Conservation (phyloP, 2,797 vertebrate species). For the Remorina albescens region DNA sequence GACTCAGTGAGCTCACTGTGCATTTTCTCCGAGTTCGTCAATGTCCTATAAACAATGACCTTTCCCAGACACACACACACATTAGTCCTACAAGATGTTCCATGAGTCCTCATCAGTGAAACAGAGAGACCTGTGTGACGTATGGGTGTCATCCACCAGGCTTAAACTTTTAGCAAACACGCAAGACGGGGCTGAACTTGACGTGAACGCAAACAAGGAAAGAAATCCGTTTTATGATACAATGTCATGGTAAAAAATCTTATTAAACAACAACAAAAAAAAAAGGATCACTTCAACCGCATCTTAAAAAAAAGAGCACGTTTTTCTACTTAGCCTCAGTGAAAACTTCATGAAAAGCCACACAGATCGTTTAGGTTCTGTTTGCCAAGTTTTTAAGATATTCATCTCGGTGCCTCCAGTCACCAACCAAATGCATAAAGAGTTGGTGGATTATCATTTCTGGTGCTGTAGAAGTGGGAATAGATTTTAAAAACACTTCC, state of each 20-base stretch:
- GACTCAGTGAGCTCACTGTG: slow-evolving; percentile 2
- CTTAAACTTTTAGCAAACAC: not conserved
- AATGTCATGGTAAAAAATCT: not conserved
- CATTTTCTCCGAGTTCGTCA: not conserved
- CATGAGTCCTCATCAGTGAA: not conserved
- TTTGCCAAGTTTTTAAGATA: slow-evolving; percentile 2
- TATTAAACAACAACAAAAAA: not conserved
- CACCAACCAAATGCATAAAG: not conserved
- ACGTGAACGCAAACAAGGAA: not conserved
- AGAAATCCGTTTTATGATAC: not conserved
- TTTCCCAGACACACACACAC: not conserved
- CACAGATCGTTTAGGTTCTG: slow-evolving; percentile 3
- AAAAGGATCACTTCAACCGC: not conserved
- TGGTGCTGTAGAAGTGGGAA: not conserved
- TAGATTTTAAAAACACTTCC: not conserved
- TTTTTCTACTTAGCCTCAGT: not conserved
- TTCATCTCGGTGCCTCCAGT: slow-evolving; percentile 1
- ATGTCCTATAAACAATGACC: not conserved
- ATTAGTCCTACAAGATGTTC: not conserved
- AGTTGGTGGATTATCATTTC: not conserved
- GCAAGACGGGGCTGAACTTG: not conserved
- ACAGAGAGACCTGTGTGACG: not conserved
- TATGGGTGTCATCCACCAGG: not conserved
- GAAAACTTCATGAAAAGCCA: not conserved
- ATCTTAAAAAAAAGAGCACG: not conserved